Evolutionary conservation across 2,888 invertebrate genomes (phyloP).

Genomic region (Agriopis marginaria): DNA sequence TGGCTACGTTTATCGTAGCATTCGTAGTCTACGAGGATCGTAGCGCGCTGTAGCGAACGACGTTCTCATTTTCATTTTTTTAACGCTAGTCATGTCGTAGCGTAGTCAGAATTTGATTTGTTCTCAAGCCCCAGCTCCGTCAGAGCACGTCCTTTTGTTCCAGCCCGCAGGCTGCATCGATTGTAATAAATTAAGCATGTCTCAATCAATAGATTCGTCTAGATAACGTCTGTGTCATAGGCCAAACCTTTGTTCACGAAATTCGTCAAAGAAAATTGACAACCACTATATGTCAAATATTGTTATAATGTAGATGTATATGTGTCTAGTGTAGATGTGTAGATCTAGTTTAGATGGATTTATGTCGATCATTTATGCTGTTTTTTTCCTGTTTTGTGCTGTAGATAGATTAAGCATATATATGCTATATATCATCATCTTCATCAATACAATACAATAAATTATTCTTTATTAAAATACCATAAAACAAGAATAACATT

Average conservation of each 20-base stretch:
- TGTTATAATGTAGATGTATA: constrained; percentile 6
- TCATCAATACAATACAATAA: too few species aligned
- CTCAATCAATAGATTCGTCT: constrained; percentile 37
- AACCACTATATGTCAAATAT: constrained; percentile 7
- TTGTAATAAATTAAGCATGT: constrained; percentile 36
- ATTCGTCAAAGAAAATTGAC: constrained; percentile 21
- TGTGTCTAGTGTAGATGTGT: background rate
- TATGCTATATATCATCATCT: too few species aligned
- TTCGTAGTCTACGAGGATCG: constrained; percentile 33
- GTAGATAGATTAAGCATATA: too few species aligned
- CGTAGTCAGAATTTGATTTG: constrained; percentile 32
- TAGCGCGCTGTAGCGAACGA: constrained; percentile 31
- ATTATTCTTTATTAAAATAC: too few species aligned
- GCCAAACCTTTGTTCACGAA: constrained; percentile 28
- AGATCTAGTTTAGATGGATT: too few species aligned
- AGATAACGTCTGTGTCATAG: constrained; percentile 29
- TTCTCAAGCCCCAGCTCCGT: constrained; percentile 21
- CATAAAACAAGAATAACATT: too few species aligned
- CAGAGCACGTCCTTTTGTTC: constrained; percentile 32
- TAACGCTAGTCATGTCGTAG: constrained; percentile 34
- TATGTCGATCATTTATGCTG: too few species aligned
- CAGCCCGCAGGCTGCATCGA: constrained; percentile 29
- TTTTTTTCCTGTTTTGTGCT: too few species aligned
- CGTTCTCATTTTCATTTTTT: constrained; percentile 32
- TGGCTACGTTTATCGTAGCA: constrained; percentile 34